These are phyloP conservation scores for Tubiluchus corallicola DNA, from an alignment of 2,888 invertebrate species.

Conservation along the genomic window DNA sequence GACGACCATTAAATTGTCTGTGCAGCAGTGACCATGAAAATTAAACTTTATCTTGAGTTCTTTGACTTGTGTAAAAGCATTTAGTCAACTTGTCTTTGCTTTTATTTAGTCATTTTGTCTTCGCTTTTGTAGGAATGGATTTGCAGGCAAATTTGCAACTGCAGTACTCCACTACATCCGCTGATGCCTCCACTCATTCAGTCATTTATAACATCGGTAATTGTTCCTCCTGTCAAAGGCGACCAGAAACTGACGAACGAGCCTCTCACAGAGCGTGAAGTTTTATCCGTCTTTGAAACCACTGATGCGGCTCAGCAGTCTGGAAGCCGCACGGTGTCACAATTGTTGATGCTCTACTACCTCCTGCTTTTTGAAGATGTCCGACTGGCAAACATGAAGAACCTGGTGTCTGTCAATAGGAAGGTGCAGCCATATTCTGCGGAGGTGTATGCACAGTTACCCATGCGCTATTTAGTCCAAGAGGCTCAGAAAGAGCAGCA, in stretches of 20 bases:
- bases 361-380: slow-evolving; percentile 78
- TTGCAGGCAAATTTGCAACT: slow-evolving; percentile 72
- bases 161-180: slow-evolving; percentile 75
- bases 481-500: slow-evolving; percentile 79
- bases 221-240: slow-evolving; percentile 38
- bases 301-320: not conserved
- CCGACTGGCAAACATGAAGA: slow-evolving; percentile 37
- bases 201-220: slow-evolving; percentile 79
- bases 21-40: too few species aligned
- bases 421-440: slow-evolving; percentile 36
- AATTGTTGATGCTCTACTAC: slow-evolving; percentile 74
- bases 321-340: slow-evolving; percentile 48
- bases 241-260: slow-evolving; percentile 64
- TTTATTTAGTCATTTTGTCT: not conserved
- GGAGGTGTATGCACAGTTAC: slow-evolving; percentile 69
- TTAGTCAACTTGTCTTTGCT: too few species aligned
- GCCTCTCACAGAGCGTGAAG: slow-evolving; percentile 74
- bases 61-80: too few species aligned
- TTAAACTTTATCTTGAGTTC: too few species aligned
- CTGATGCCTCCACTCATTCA: slow-evolving; percentile 80
- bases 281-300: slow-evolving; percentile 33
- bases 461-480: slow-evolving; percentile 77
- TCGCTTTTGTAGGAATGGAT: slow-evolving; percentile 50
- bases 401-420: slow-evolving; percentile 21
- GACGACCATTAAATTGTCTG: too few species aligned